Evolutionary conservation across 2,797 vertebrate species (phyloP).

Genomic region (Lepus oiostolus): DNA sequence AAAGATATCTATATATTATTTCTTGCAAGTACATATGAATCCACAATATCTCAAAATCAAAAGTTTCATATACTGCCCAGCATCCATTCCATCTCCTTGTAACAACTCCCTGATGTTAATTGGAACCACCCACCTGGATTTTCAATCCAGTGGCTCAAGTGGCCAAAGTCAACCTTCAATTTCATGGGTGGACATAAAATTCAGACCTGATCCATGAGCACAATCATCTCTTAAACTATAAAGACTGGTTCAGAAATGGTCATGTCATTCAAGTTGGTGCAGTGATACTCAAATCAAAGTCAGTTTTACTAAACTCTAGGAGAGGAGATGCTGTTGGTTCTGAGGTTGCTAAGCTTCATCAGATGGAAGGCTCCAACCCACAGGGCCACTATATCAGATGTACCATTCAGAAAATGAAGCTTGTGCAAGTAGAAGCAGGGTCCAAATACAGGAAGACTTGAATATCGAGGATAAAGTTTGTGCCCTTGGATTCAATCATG

Average conservation of each 20-base stretch:
- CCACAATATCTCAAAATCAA: not conserved
- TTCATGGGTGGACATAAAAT: not conserved
- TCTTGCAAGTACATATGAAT: conserved; percentile 26
- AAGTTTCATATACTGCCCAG: not conserved
- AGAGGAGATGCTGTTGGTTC: not conserved
- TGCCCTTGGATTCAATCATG: not conserved
- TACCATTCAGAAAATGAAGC: not conserved
- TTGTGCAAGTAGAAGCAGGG: not conserved
- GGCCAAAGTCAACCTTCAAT: not conserved
- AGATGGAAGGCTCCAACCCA: not conserved
- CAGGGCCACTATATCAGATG: not conserved
- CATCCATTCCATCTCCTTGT: not conserved
- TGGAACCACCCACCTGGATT: not conserved
- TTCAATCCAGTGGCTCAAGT: not conserved
- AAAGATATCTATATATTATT: not conserved
- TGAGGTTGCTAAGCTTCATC: not conserved
- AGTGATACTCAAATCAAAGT: not conserved
- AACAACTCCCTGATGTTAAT: not conserved
- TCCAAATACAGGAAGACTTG: not conserved
- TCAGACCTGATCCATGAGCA: not conserved
- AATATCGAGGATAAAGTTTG: not conserved
- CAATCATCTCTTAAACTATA: not conserved
- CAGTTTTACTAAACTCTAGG: not conserved
- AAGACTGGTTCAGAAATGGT: not conserved
- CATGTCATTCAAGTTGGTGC: not conserved